Evolutionary conservation across 2,888 invertebrate species (phyloP).

Genomic region (Hypolimnas misippus): DNA sequence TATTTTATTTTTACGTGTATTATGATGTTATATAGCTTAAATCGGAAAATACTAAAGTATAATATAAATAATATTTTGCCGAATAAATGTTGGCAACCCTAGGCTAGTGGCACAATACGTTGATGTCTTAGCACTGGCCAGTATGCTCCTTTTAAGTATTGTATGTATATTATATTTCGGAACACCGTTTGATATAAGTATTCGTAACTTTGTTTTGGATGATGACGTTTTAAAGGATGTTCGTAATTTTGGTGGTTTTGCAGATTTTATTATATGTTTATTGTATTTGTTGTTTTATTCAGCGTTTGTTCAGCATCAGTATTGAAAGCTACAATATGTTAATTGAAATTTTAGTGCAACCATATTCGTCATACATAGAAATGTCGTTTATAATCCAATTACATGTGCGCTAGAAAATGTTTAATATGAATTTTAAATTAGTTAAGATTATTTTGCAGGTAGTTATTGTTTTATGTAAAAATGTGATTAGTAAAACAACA

Average conservation of each 20-base stretch:
- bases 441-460: constrained; percentile 33
- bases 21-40: no score
- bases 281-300: constrained; percentile 10
- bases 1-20: no score
- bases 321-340: background rate
- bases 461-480: constrained; percentile 38
- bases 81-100: no score
- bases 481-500: constrained; percentile 32
- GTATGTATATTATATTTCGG: background rate
- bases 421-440: constrained; percentile 14
- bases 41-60: no score
- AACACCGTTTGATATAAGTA: background rate
- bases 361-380: constrained; percentile 25
- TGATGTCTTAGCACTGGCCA: no score
- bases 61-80: no score
- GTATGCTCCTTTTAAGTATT: background rate
- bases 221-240: constrained; percentile 5
- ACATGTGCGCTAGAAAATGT: constrained; percentile 25
- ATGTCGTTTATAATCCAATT: constrained; percentile 23
- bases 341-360: constrained; percentile 26
- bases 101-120: no score
- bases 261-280: constrained; percentile 5
- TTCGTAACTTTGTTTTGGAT: background rate
- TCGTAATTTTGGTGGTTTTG: constrained; percentile 10
- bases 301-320: constrained; percentile 43